A percentile compares a stretch with the other conserved stretches of the same genome.
Conservation (phyloP, 1,140 invertebrate species). For the Drosophila lacertosa region DNA sequence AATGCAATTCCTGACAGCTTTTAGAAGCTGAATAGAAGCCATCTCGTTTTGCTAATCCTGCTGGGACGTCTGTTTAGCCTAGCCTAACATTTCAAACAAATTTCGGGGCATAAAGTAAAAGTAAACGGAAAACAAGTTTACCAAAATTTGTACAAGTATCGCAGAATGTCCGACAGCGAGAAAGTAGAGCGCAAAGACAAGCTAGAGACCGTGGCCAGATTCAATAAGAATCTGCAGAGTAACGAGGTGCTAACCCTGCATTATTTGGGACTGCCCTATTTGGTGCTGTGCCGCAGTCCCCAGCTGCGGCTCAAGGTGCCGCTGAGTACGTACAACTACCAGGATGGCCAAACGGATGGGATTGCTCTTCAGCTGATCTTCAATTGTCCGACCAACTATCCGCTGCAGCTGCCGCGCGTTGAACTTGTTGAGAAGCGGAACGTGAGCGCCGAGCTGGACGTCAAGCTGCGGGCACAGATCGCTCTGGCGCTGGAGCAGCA, state of each 20-base stretch:
- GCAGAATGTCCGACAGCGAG: constrained; percentile 28
- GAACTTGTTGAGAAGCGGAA: constrained; percentile 64
- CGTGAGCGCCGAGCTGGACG: constrained; percentile 45
- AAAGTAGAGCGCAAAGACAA: not conserved
- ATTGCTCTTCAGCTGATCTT: constrained; percentile 61
- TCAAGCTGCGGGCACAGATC: constrained; percentile 44
- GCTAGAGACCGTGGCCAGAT: constrained; percentile 10
- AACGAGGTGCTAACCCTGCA: constrained; percentile 66
- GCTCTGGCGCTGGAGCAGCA: constrained; percentile 50
- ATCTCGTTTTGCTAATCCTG: not conserved
- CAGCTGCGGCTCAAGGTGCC: constrained; percentile 51
- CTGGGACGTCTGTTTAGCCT: not conserved
- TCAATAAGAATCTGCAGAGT: constrained; percentile 45
- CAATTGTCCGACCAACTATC: constrained; percentile 57
- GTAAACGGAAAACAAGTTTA: constrained; percentile 17
- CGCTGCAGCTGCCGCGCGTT: constrained; percentile 46
- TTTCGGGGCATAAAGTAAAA: constrained; percentile 25
- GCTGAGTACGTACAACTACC: constrained; percentile 58
- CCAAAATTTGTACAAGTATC: constrained; percentile 33
- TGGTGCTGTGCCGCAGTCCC: constrained; percentile 51
- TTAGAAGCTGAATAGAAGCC: no score
- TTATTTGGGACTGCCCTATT: constrained; percentile 60
- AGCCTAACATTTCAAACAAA: constrained; percentile 56
- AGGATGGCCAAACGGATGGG: constrained; percentile 9
- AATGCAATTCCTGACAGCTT: constrained; percentile 18